Evolutionary conservation across 2,797 vertebrate species (phyloP).

Genomic region (Eulemur albifrons): DNA sequence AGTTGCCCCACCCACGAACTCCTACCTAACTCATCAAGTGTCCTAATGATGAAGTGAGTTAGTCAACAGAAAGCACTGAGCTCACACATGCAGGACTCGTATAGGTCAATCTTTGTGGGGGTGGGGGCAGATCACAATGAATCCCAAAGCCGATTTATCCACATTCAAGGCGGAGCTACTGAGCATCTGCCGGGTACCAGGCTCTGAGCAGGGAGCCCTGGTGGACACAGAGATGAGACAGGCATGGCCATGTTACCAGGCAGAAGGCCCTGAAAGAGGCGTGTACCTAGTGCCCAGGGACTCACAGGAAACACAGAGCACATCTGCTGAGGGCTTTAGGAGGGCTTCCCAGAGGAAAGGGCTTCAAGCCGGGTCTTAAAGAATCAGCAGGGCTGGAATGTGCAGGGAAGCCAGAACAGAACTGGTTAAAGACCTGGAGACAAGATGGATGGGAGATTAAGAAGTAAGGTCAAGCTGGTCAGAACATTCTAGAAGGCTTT

Average conservation of each 20-base stretch:
- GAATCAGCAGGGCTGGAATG: background rate
- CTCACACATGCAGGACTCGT: background rate
- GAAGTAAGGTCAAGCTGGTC: background rate
- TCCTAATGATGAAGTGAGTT: background rate
- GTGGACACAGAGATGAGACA: background rate
- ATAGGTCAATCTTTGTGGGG: background rate
- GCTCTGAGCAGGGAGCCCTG: background rate
- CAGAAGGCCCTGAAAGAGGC: background rate
- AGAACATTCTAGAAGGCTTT: background rate
- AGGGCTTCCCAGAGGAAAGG: background rate
- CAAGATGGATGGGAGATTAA: background rate
- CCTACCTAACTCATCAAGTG: background rate
- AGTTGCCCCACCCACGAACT: background rate
- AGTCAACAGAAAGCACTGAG: background rate
- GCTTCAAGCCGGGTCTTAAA: background rate
- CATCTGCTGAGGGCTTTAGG: background rate
- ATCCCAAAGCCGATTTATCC: background rate
- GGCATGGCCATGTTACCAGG: background rate
- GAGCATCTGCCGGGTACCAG: background rate
- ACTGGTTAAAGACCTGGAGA: background rate
- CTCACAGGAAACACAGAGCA: background rate
- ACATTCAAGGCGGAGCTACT: background rate
- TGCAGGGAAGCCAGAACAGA: background rate
- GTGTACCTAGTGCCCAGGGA: background rate
- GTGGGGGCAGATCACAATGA: background rate